Evolutionary conservation across 2,888 invertebrate species (phyloP).

Genomic region (Macrophya annulata): DNA sequence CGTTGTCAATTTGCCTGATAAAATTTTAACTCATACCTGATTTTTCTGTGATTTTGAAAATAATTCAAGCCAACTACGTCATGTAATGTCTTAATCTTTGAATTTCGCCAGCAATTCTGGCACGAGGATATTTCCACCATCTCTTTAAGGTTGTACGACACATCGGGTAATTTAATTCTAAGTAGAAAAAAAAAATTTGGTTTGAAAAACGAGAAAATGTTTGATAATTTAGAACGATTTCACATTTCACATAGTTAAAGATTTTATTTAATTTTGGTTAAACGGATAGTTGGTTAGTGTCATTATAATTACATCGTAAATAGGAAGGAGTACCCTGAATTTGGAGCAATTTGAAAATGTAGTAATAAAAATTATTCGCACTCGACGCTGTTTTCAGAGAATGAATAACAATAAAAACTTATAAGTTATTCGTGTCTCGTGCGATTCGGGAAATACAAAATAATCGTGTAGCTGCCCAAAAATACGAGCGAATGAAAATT

Average conservation of each 20-base stretch:
- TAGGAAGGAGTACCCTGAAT: background rate
- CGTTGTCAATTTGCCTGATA: no score
- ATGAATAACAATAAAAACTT: background rate
- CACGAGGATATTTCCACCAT: constrained; percentile 16
- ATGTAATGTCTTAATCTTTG: background rate
- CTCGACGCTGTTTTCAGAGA: constrained; percentile 26
- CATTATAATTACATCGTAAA: constrained; percentile 6
- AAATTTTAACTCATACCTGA: background rate
- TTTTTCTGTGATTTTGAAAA: background rate
- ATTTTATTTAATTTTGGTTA: constrained; percentile 14
- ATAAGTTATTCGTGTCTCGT: background rate
- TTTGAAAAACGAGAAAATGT: background rate
- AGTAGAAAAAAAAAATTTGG: background rate
- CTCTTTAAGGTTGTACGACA: background rate
- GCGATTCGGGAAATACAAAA: background rate
- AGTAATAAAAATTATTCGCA: background rate
- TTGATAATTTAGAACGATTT: constrained; percentile 10
- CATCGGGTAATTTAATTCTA: background rate
- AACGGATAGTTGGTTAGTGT: background rate
- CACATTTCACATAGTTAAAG: background rate
- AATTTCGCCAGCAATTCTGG: background rate
- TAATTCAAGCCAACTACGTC: background rate
- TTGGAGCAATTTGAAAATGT: background rate
- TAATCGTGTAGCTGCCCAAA: background rate
- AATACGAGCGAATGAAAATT: constrained; percentile 19